Base-by-base conservation (phyloP, 2,888 invertebrate species). In the Hydrotaea cyrtoneurina region DNA sequence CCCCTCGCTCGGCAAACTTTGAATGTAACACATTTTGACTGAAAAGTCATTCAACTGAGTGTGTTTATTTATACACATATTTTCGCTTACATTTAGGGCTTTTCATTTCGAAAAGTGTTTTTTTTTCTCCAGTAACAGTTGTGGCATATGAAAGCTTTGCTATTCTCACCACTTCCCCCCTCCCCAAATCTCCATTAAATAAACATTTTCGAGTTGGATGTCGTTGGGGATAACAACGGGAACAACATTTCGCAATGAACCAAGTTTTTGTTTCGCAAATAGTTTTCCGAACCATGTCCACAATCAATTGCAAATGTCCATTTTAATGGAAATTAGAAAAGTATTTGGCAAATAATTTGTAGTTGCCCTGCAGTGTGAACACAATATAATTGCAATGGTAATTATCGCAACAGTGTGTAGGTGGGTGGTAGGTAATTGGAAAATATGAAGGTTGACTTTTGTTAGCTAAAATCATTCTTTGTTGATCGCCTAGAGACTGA, bases 21-120 rank as follows among this genome's bases (percentile, higher is more conserved):
- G 36, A 64, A 36, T 64, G 31, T 36, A 64, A 36, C 17, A 31
- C 31, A 64, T 64, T 64, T 64, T 13, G 4, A n/a, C n/a, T 17
- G 64, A n/a, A 17, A 64, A 64, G 17, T 64, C 17, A 64, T 64
- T 64, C n/a, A 64, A 23, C 36, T 11, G 55, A 31, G 31, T 19
- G 55, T 15, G 31, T 31, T 31, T 31, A 31, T 31, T 31, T 31
- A 31, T 31, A 4, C 7, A 4, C 3, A 31, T 31, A n/a, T 53
- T n/a, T 53, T 55, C 23, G 55, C 55, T 50, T 50, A n/a, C 15
- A 50, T 50, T 50, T 50, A 2, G 7, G 31, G 31, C n/a, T n/a
- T 50, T 15, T 15, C 8, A 50, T n/a, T 50, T 50, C n/a, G n/a
- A 50, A 50, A 50, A 50, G 50, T n/a, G 15, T n/a, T n/a, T 50